phyloP scores from a whole-genome alignment of 2,888 invertebrate genomes.

The Lasioglossum vierecki region DNA sequence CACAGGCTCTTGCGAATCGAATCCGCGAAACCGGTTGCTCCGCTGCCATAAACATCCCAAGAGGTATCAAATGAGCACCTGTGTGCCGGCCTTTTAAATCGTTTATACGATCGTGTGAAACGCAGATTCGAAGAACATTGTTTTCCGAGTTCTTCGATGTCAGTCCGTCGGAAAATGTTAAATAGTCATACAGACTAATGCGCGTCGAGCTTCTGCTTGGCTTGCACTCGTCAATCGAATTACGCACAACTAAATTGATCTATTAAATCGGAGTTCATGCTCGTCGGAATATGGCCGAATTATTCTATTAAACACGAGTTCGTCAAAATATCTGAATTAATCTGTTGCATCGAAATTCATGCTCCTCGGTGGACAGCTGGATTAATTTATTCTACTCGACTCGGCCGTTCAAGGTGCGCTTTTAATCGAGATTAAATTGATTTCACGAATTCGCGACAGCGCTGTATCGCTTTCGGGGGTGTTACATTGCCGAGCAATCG shows the following conservation, averaged over 20 bases:
- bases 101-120: background rate
- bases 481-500: background rate
- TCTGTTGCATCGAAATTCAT: background rate
- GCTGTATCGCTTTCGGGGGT: background rate
- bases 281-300: background rate
- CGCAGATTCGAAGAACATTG: background rate
- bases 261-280: conserved; percentile 1
- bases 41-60: background rate
- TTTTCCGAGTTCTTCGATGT: background rate
- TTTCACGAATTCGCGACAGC: background rate
- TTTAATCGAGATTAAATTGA: background rate
- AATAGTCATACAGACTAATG: background rate
- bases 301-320: background rate
- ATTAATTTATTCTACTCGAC: background rate
- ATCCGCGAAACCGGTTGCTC: background rate
- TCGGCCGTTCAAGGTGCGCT: too few relatives aligned
- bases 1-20: background rate
- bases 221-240: conserved; percentile 3
- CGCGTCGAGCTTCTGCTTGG: background rate
- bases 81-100: background rate
- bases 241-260: background rate
- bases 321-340: background rate
- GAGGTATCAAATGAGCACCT: background rate
- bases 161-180: background rate
- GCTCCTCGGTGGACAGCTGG: background rate